Percentiles rank a stretch among this genome's conserved stretches.
These are phyloP conservation scores for Vollenhovia emeryi DNA, from an alignment of 1,140 invertebrate genomes.

Conservation along the genomic window DNA sequence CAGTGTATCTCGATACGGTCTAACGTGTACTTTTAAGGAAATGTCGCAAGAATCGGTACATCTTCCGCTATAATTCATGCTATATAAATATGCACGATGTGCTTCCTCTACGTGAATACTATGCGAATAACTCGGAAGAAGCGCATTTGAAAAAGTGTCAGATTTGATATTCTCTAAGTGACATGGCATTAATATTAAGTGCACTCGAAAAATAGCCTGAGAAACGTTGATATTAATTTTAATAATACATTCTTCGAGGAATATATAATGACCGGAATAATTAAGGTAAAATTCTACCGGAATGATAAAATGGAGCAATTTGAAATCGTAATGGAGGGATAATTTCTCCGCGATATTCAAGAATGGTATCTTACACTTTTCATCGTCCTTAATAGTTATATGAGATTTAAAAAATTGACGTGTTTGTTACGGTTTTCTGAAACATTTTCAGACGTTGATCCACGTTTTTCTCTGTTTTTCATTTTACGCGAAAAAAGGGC, in stretches of 20 bases:
- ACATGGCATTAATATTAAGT: not conserved
- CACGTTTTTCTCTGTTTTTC: slow-evolving; percentile 2
- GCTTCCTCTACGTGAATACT: not conserved
- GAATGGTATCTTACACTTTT: not conserved
- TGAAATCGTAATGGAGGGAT: not conserved
- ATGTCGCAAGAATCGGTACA: not conserved
- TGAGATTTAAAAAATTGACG: slow-evolving; percentile 12
- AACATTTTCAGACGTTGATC: not conserved
- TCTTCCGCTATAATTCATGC: slow-evolving; percentile 12
- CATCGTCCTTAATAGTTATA: not conserved
- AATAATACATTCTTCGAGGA: not conserved
- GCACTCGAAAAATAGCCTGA: not conserved
- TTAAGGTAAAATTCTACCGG: not conserved
- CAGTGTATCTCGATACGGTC: not conserved
- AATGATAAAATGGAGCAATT: not conserved
- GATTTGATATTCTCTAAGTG: not conserved
- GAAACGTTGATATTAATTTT: not conserved
- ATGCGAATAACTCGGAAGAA: slow-evolving; percentile 2
- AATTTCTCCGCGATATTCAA: not conserved
- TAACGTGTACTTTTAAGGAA: slow-evolving; percentile 6
- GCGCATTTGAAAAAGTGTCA: not conserved
- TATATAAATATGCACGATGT: slow-evolving; percentile 21
- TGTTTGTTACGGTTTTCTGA: not conserved
- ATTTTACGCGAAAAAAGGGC: not conserved
- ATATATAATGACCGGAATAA: not conserved